phyloP scores from a whole-genome alignment of 2,797 vertebrate species.

The Odontamblyopus lacepedii region DNA sequence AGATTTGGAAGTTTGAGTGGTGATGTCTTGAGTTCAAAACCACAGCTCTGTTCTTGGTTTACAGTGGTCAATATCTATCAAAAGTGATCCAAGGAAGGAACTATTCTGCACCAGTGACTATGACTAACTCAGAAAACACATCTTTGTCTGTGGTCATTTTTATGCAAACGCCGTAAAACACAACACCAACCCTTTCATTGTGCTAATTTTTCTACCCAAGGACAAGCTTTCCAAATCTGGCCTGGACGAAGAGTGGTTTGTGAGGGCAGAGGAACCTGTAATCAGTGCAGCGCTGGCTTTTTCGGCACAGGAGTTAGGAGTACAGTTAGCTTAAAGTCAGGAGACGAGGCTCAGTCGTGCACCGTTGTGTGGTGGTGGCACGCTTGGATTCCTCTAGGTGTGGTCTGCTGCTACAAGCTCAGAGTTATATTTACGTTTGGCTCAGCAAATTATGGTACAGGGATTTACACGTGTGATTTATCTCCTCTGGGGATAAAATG shows the following conservation, averaged over 20 bases:
- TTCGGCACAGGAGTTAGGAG: slow-evolving; percentile 22
- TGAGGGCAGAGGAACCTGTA: slow-evolving; percentile 44
- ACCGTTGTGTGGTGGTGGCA: slow-evolving; percentile 26
- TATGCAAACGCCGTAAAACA: slow-evolving; percentile 46
- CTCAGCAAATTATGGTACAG: slow-evolving; percentile 20
- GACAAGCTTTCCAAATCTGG: slow-evolving; percentile 52
- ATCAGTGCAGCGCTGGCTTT: slow-evolving; percentile 43
- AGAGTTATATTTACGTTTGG: slow-evolving; percentile 6
- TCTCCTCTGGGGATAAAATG: not conserved
- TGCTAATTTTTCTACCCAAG: slow-evolving; percentile 47
- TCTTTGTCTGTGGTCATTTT: slow-evolving; percentile 21
- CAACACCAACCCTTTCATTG: slow-evolving; percentile 44
- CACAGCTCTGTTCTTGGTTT: not conserved
- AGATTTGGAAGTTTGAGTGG: not conserved
- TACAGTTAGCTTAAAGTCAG: slow-evolving; percentile 42
- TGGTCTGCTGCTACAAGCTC: slow-evolving; percentile 28
- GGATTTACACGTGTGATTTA: slow-evolving; percentile 14
- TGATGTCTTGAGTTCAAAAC: not conserved
- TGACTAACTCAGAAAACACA: slow-evolving; percentile 24
- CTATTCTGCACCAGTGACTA: not conserved
- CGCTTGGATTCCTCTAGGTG: slow-evolving; percentile 29
- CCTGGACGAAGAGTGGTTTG: slow-evolving; percentile 41
- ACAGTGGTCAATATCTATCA: not conserved
- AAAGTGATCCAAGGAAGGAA: not conserved
- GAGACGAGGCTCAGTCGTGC: slow-evolving; percentile 21